Percentiles rank a stretch among this genome's conserved stretches.
These are phyloP conservation scores for Barbus barbus DNA, from an alignment of 2,113 vertebrate species.

Conservation along the genomic window DNA sequence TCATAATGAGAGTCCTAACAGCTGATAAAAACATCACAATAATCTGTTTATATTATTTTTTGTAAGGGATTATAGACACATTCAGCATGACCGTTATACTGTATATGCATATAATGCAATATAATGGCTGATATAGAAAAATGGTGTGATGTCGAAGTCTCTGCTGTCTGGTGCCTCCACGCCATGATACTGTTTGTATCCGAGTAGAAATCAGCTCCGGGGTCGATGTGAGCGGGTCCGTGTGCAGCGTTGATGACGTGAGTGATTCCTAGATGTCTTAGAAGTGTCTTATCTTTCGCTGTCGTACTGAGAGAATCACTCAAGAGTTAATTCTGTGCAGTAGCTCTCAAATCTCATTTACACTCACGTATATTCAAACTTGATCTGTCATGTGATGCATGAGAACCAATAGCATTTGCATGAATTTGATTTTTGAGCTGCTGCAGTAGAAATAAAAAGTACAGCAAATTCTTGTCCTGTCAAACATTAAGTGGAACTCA, in stretches of 20 bases:
- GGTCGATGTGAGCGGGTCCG: conserved; percentile 80
- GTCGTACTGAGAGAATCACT: conserved; percentile 73
- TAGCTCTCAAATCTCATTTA: background rate
- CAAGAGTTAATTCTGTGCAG: background rate
- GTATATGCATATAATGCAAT: too few relatives aligned
- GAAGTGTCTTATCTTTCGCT: conserved; percentile 77
- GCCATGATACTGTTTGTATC: conserved; percentile 79
- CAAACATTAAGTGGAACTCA: too few relatives aligned
- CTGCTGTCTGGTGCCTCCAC: conserved; percentile 84
- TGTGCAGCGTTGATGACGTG: conserved; percentile 85
- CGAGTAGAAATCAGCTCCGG: conserved; percentile 81
- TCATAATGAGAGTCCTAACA: too few relatives aligned
- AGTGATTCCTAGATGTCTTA: conserved; percentile 81
- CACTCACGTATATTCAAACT: background rate
- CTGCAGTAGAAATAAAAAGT: too few relatives aligned
- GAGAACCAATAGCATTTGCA: background rate
- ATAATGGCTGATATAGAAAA: conserved; percentile 84
- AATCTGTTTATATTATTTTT: too few relatives aligned
- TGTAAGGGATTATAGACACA: too few relatives aligned
- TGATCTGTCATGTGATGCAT: too few relatives aligned
- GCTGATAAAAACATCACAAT: too few relatives aligned
- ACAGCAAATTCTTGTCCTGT: background rate
- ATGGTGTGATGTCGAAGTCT: conserved; percentile 83
- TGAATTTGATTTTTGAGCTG: background rate
- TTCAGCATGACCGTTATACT: too few relatives aligned